Evolutionary conservation across 2,113 vertebrate genomes (phyloP), one percentile per base, ranked within the genome.

Genomic region (Microtus pennsylvanicus): DNA sequence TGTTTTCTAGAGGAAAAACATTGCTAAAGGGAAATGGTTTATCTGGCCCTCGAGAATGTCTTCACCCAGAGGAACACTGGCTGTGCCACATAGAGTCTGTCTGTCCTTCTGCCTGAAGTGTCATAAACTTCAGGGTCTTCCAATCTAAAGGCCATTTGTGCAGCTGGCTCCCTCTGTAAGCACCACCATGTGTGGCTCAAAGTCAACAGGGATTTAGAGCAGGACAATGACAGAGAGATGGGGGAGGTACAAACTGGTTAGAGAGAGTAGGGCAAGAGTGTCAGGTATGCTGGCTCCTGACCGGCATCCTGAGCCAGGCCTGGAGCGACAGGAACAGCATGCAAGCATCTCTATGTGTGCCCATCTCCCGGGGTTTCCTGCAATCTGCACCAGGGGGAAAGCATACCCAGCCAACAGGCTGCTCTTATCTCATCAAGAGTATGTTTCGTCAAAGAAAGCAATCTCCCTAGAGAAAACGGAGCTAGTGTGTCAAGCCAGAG

Each of bases 301-400:
- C 85, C 67, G 5, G 7, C 6, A 7, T 30, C 70, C 82, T 1
- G 30, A 82, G 90, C 94, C 95, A 93, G 94, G 86, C 92, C 77
- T 89, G 72, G 74, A 88, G 89, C 83, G 74, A 93, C 4, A 96
- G 95, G 94, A 63, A 85, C 69, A 87, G 90, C 17, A n/a, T 42
- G 47, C 87, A 45, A 67, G 63, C 47, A 42, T 95, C 86, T 12
- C 0, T 58, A 21, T 5, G 72, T 63, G 85, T 22, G 69, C 81
- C 92, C 52, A 83, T 87, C 90, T 94, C 21, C 13, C 69, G 47
- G 50, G 61, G 80, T 78, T 96, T 97, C 95, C 97, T 90, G 72
- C 93, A 97, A 96, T 61, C 9, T 22, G 76, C 95, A 76, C 83
- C 50, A 52, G 86, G 80, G 86, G 70, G 85, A 89, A 69, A 94